Evolutionary conservation across 2,113 vertebrate genomes (phyloP), one percentile per base, ranked within the genome.

Genomic region (Collichthys lucidus): DNA sequence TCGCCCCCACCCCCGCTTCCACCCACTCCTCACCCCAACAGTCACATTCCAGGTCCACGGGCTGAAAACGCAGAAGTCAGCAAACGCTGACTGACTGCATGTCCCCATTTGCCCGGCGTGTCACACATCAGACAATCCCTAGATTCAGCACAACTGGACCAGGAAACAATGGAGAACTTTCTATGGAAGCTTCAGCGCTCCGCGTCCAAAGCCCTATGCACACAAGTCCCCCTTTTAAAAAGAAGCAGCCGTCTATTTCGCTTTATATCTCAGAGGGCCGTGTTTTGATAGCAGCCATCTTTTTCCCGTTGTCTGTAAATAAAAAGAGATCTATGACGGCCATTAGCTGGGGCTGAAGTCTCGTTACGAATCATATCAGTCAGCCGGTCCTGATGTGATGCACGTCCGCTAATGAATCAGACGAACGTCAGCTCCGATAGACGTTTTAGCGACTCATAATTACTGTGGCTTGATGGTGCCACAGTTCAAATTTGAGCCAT

Each of bases 101-200:
- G 89, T 88, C 82, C 84, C 84, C 62, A 67, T 88, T 90, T 91
- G 90, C 79, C 81, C 59, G 24, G 74, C 46, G 61, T 85, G 89
- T 91, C 89, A 90, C 92, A 79, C 75, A 92, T 89, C 82, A 83
- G 88, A 90, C 91, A 87, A 93, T 93, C 88, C 86, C 89, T 91
- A 88, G 89, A 89, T 94, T 92, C 93, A 95, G 93, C 92, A 89
- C 63, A 85, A 88, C 90, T 86, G 74, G 72, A 83, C 80, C 63
- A 35, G 76, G 40, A 86, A 89, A 94, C 94, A 95, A 96, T 92
- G 84, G 86, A 79, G 92, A 95, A 94, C 93, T 83, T 94, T 95
- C 94, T 92, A 89, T 90, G 88, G 88, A 88, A 79, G 89, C 87
- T 79, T 71, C 78, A 66, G 60, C 14, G 42, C 70, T 87, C 56